Conservation (phyloP, 2,113 vertebrate species). For the Caranx melampygus region DNA sequence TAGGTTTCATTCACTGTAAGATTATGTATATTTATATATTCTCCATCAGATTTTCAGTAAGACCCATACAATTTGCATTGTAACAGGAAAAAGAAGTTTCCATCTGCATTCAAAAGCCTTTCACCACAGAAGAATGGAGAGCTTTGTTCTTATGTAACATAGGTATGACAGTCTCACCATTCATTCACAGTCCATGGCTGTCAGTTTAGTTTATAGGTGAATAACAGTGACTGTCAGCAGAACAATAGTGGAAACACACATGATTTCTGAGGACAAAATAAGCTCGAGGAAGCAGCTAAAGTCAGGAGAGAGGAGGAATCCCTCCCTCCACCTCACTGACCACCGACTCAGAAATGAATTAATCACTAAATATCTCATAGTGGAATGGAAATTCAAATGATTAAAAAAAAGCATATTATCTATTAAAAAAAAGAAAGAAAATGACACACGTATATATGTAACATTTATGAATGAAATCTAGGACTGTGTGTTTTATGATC, state of each 20-base stretch:
- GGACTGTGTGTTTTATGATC: not conserved
- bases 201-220: conserved; percentile 46
- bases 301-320: conserved; percentile 26
- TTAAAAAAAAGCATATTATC: not conserved
- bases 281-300: conserved; percentile 26
- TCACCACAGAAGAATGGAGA: conserved; percentile 4
- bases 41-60: not conserved
- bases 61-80: not conserved
- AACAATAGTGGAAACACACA: conserved; percentile 26
- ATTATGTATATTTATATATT: not conserved
- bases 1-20: not conserved
- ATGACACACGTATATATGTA: too few relatives aligned
- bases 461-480: not conserved
- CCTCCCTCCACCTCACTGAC: not conserved
- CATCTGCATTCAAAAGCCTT: not conserved
- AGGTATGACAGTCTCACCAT: conserved; percentile 33
- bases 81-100: conserved; percentile 17
- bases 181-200: conserved; percentile 35
- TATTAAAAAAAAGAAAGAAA: not conserved
- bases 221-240: conserved; percentile 41
- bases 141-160: conserved; percentile 32
- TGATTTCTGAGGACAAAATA: conserved; percentile 25
- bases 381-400: not conserved
- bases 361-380: too few relatives aligned
- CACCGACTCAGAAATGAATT: not conserved